Evolutionary conservation across 1,140 invertebrate genomes (phyloP), one percentile per base, ranked within the genome.

Genomic region (Euura saliciscinereae): DNA sequence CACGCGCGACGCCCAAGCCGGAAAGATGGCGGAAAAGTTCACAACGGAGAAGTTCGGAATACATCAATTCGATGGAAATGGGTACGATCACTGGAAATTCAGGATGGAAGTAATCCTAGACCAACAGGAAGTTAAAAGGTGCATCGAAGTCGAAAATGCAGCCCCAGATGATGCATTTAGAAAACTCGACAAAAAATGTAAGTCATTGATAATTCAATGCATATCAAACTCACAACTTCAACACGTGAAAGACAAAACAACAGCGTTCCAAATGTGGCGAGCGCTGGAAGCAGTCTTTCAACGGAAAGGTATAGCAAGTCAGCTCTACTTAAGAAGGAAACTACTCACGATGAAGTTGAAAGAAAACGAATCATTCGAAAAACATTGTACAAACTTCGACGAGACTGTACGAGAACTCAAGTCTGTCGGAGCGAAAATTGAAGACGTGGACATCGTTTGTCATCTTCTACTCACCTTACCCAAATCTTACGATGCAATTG

Each of bases 281-380:
- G 65, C 65, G 44, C 44, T 75, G 43, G 44, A 42, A 28, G 43
- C 45, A 13, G 42, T 66, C 4, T 70, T 73, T 70, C 68, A 71
- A 65, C 43, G 67, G 10, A 74, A 74, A 64, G 70, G 70, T 45
- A 72, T 74, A 59, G 65, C 66, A 3, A 13, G 66, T 68, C 70
- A 74, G 71, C 44, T 74, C 3, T 71, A 71, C 3, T 3, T 75
- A 65, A 5, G 71, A 70, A 66, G 68, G 28, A 69, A 75, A 65
- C 43, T 75, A 11, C 59, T 75, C 2, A 65, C 45, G 44, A 75
- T 75, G 74, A 73, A 69, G 2, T 2, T 67, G 13, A 67, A 67
- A 67, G 43, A 67, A 2, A 13, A 67, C 2, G 66, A 67, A 67
- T 67, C 66, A 7, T 42, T 67, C 8, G 66, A 67, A 67, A 42